Conservation (phyloP, 1,140 invertebrate genomes). For the Drosophila rhopaloa region DNA sequence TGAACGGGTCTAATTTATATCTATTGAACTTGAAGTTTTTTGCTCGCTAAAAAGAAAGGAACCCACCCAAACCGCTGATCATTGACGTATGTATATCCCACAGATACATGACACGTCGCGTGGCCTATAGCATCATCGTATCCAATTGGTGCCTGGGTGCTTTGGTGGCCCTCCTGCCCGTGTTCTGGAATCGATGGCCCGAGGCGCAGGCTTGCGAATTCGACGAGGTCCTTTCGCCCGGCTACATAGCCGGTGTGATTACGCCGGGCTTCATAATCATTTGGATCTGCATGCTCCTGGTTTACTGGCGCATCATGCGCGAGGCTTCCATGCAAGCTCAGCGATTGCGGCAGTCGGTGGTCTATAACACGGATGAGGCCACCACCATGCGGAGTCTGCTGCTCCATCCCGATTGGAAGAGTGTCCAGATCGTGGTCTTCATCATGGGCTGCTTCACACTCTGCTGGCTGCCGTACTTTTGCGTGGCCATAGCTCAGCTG, state of each 20-base stretch:
- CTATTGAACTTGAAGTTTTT: too few relatives aligned
- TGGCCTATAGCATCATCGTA: conserved; percentile 87
- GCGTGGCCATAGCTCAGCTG: conserved; percentile 87
- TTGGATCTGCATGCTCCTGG: conserved; percentile 89
- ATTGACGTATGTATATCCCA: neutral
- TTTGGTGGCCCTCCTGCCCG: conserved; percentile 87
- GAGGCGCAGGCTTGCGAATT: conserved; percentile 86
- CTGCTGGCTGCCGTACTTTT: conserved; percentile 91
- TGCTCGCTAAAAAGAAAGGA: too few relatives aligned
- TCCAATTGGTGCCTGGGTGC: conserved; percentile 88
- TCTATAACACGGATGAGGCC: conserved; percentile 81
- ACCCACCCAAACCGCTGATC: neutral
- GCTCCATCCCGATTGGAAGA: conserved; percentile 88
- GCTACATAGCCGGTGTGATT: conserved; percentile 88
- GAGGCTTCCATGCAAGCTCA: conserved; percentile 89
- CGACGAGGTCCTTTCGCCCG: conserved; percentile 76
- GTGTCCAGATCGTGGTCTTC: conserved; percentile 90
- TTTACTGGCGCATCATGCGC: conserved; percentile 91
- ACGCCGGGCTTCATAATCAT: conserved; percentile 89
- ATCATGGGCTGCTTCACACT: conserved; percentile 90
- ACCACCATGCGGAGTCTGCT: conserved; percentile 83
- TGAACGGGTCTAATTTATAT: too few relatives aligned
- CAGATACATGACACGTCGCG: conserved; percentile 87
- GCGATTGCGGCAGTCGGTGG: conserved; percentile 85
- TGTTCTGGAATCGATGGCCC: conserved; percentile 90